A percentile compares a stretch with the other conserved stretches of the same genome.
These are phyloP conservation scores for Rhodophaea formosa DNA, from an alignment of 2,888 invertebrate genomes.

Conservation along the genomic window DNA sequence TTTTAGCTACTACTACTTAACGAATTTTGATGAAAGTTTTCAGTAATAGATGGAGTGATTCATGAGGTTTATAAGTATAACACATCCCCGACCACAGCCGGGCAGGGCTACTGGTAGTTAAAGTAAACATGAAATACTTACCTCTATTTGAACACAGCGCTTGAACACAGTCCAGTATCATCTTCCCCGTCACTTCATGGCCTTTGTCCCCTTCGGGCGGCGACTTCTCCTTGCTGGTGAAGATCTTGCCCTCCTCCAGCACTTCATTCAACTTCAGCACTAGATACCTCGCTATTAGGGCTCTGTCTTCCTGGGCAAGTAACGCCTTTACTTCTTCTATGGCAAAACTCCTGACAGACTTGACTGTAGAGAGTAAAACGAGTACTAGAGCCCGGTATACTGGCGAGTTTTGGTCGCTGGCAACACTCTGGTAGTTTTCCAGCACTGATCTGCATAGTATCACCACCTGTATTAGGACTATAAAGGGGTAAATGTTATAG, in stretches of 20 bases:
- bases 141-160: conserved; percentile 76
- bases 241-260: conserved; percentile 82
- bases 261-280: conserved; percentile 84
- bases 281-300: conserved; percentile 83
- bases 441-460: conserved; percentile 87
- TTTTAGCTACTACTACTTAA: too few relatives aligned
- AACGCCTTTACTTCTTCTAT: conserved; percentile 82
- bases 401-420: conserved; percentile 84
- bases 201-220: conserved; percentile 57
- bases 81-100: too few relatives aligned
- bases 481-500: conserved; percentile 73
- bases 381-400: conserved; percentile 87
- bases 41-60: too few relatives aligned
- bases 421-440: conserved; percentile 84
- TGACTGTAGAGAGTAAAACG: conserved; percentile 84
- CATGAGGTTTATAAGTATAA: too few relatives aligned
- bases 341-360: conserved; percentile 83
- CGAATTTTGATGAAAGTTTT: too few relatives aligned
- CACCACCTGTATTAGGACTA: conserved; percentile 84
- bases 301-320: conserved; percentile 81
- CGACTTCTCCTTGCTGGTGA: conserved; percentile 56
- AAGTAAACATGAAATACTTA: conserved; percentile 33
- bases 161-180: conserved; percentile 77
- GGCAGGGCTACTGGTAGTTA: too few relatives aligned
- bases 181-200: conserved; percentile 77